These are phyloP conservation scores for Dermochelys coriacea DNA, from an alignment of 2,797 vertebrate species.

Conservation along the genomic window DNA sequence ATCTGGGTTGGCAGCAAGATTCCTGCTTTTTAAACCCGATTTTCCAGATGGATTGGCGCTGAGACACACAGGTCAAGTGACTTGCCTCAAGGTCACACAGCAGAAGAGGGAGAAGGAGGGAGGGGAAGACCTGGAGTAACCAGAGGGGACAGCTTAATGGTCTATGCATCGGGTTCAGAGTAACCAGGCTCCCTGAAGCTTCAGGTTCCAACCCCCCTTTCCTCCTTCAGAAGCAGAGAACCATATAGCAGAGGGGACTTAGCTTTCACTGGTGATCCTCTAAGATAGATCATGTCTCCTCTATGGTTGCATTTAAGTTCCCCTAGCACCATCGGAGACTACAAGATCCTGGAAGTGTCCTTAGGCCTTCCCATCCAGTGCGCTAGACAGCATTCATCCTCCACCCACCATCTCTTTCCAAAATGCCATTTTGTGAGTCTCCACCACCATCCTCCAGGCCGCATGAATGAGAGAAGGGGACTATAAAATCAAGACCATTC, in stretches of 20 bases:
- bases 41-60: conserved; percentile 66
- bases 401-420: background rate
- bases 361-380: background rate
- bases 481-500: background rate
- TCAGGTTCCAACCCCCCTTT: rapidly evolving
- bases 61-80: conserved; percentile 43
- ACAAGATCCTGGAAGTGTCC: background rate
- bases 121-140: background rate
- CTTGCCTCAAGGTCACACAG: conserved; percentile 46
- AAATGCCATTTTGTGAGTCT: background rate
- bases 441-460: background rate
- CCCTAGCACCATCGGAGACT: background rate
- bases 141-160: background rate
- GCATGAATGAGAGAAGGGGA: background rate
- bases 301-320: rapidly evolving
- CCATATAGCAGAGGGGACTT: background rate
- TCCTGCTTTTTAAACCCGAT: conserved; percentile 63
- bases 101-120: background rate
- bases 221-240: rapidly evolving
- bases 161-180: background rate
- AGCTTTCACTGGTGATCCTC: background rate
- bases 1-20: conserved; percentile 28
- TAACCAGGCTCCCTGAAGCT: background rate
- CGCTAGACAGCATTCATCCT: background rate
- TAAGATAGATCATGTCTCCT: background rate